Conservation (phyloP, 2,797 vertebrate species). For the Erpetoichthys calabaricus region DNA sequence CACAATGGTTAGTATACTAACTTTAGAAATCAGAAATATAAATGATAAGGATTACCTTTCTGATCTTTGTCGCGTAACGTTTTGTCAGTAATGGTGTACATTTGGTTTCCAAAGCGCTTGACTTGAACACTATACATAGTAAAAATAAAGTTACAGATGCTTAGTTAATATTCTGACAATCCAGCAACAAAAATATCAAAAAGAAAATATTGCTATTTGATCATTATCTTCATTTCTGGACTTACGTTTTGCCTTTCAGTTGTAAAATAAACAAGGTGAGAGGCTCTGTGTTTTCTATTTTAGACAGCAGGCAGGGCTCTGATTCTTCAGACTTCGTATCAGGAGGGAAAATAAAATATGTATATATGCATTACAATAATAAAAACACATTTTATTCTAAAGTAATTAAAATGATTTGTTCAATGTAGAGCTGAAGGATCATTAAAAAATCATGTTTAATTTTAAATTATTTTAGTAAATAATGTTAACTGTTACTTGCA, state of each 20-base stretch:
- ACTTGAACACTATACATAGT: constrained; percentile 22
- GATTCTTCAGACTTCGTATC: constrained; percentile 35
- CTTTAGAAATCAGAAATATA: neutral
- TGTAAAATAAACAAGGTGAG: constrained; percentile 51
- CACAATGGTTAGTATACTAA: neutral
- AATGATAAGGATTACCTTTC: neutral
- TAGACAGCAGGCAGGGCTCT: constrained; percentile 24
- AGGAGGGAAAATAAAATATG: neutral
- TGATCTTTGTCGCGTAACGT: neutral
- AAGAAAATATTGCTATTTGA: neutral
- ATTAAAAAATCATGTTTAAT: no score
- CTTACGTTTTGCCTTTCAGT: constrained; percentile 31
- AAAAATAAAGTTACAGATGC: neutral
- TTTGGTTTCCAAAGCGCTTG: constrained; percentile 22
- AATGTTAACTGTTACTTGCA: no score
- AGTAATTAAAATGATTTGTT: no score
- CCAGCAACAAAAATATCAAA: constrained; percentile 19
- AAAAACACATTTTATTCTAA: neutral
- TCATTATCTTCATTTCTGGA: neutral
- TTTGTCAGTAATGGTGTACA: constrained; percentile 8
- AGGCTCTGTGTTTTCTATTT: constrained; percentile 27
- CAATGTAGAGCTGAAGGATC: no score
- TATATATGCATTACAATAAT: neutral
- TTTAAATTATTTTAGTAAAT: no score
- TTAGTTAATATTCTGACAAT: neutral